phyloP scores from a whole-genome alignment of 2,113 vertebrate genomes.

The Zosterops japonicus region DNA sequence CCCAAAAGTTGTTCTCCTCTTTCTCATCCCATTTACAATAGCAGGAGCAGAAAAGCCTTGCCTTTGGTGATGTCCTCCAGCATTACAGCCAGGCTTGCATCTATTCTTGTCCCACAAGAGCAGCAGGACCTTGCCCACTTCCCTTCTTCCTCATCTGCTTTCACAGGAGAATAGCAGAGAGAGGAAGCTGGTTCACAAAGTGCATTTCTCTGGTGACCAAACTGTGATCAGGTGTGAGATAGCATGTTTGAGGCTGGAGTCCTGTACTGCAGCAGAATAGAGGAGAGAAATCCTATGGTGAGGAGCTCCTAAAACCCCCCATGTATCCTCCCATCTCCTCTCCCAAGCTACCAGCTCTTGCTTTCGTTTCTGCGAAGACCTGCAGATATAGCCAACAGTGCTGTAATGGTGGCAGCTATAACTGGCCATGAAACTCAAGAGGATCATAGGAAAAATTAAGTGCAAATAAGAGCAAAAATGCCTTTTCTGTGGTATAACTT shows the following conservation, averaged over 20 bases:
- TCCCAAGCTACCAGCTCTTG: background rate
- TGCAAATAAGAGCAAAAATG: background rate
- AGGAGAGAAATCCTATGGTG: background rate
- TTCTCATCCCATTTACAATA: background rate
- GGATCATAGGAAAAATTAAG: background rate
- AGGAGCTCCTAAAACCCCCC: accelerated
- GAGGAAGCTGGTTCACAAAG: background rate
- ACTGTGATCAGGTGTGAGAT: background rate
- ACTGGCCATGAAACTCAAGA: background rate
- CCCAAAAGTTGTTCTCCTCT: background rate
- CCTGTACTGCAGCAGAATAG: background rate
- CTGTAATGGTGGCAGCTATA: background rate
- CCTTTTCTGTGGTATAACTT: background rate
- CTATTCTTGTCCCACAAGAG: background rate
- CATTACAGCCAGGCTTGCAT: background rate
- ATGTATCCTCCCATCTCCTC: background rate
- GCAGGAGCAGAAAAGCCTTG: background rate
- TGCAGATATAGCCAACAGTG: background rate
- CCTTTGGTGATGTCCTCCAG: background rate
- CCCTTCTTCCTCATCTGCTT: background rate
- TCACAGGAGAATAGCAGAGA: background rate
- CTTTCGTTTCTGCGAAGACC: background rate
- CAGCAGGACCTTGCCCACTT: background rate
- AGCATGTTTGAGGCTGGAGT: background rate
- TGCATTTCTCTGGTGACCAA: background rate